Percentiles rank a stretch among this genome's conserved stretches.
phyloP scores from a whole-genome alignment of 2,888 invertebrate species.

The Auanema freiburgensis region DNA sequence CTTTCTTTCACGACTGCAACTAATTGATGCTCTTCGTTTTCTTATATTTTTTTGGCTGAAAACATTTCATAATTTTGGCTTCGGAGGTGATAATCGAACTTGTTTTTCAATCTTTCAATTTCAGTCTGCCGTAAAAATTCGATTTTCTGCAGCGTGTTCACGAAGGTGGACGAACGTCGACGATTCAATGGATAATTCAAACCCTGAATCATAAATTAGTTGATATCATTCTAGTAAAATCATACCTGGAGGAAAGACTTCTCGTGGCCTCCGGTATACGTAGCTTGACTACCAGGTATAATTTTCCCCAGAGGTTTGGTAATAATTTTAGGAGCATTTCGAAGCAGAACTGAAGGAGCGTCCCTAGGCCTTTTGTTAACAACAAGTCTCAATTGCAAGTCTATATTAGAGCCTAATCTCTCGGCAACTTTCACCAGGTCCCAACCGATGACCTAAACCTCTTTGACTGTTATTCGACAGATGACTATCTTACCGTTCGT shows the following conservation, averaged over 20 bases:
- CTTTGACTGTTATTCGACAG: not conserved
- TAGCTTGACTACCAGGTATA: slow-evolving; percentile 35
- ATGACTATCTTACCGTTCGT: slow-evolving; percentile 66
- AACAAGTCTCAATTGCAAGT: slow-evolving; percentile 76
- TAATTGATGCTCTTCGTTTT: slow-evolving; percentile 15
- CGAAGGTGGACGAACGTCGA: slow-evolving; percentile 23
- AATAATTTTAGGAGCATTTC: slow-evolving; percentile 26
- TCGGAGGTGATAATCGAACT: no score
- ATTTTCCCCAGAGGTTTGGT: slow-evolving; percentile 28
- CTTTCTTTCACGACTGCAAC: slow-evolving; percentile 15
- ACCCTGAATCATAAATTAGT: not conserved
- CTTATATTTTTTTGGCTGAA: slow-evolving; percentile 9
- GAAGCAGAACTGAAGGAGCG: slow-evolving; percentile 28
- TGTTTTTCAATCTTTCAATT: no score
- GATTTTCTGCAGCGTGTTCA: not conserved
- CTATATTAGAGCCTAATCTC: slow-evolving; percentile 30
- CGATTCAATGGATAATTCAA: slow-evolving; percentile 15
- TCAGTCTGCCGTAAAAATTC: not conserved
- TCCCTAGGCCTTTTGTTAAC: slow-evolving; percentile 72
- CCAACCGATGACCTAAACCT: slow-evolving; percentile 45
- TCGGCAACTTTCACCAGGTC: slow-evolving; percentile 45
- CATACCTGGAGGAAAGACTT: slow-evolving; percentile 5
- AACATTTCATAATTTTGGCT: no score
- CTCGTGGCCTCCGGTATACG: slow-evolving; percentile 10
- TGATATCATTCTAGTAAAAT: not conserved